Conservation (phyloP, 2,888 invertebrate species). For the Penaeus monodon region DNA sequence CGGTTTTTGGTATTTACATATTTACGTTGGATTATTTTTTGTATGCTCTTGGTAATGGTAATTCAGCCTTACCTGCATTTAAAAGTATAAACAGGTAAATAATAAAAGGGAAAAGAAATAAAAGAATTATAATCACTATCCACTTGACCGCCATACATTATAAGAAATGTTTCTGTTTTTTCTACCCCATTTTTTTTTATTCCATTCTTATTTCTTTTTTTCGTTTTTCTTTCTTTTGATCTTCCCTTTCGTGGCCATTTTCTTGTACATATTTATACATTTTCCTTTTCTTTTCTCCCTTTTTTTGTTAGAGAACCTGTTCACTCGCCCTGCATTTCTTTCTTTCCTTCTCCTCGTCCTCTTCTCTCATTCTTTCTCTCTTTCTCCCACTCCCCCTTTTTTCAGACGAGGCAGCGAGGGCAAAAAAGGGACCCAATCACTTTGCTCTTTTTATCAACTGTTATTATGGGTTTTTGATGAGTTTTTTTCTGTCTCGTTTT, state of each 20-base stretch:
- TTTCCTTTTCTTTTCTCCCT: neutral
- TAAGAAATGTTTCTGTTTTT: neutral
- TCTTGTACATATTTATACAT: neutral
- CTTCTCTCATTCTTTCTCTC: neutral
- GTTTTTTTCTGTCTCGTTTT: constrained; percentile 36
- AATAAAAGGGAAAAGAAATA: too few relatives aligned
- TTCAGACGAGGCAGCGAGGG: neutral
- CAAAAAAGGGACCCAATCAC: neutral
- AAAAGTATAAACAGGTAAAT: too few relatives aligned
- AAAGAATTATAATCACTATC: constrained; percentile 1
- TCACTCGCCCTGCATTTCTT: neutral
- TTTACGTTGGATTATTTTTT: too few relatives aligned
- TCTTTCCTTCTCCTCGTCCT: neutral
- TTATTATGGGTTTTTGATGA: constrained; percentile 53
- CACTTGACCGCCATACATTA: constrained; percentile 38
- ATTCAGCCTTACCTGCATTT: too few relatives aligned
- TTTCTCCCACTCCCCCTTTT: neutral
- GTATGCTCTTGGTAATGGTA: too few relatives aligned
- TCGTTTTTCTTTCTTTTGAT: neutral
- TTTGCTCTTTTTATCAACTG: constrained; percentile 49
- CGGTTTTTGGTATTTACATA: neutral
- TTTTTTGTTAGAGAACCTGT: neutral
- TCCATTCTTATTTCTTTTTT: constrained; percentile 22
- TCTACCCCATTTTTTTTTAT: neutral
- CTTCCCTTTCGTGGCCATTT: neutral